Conservation (phyloP, 2,113 vertebrate species). For the Corvus moneduloides region DNA sequence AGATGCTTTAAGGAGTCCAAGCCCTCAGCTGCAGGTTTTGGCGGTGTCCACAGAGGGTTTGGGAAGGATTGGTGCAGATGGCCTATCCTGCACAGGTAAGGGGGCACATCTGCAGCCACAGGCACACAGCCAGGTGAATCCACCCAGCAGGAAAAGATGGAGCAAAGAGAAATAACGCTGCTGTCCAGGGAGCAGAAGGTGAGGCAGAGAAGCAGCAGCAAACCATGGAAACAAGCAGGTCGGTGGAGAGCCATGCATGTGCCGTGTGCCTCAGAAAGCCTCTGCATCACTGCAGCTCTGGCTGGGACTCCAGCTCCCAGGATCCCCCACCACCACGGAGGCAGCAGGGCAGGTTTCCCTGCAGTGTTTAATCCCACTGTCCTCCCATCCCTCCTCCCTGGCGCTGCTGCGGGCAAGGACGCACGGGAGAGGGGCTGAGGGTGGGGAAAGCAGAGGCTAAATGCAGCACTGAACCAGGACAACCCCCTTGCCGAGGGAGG, state of each 20-base stretch:
- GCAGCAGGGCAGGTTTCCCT: not conserved
- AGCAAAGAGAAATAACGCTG: not conserved
- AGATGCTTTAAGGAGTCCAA: not conserved
- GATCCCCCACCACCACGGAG: fast-evolving
- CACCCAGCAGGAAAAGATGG: not conserved
- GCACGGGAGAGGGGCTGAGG: not conserved
- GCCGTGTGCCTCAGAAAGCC: not conserved
- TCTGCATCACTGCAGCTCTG: not conserved
- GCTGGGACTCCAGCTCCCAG: not conserved
- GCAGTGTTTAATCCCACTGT: not conserved
- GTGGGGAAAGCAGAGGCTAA: not conserved
- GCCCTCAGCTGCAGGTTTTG: not conserved
- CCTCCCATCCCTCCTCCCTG: fast-evolving
- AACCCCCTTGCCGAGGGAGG: fast-evolving
- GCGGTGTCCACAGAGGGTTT: not conserved
- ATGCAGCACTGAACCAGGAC: fast-evolving
- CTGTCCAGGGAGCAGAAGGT: not conserved
- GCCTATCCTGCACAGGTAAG: not conserved
- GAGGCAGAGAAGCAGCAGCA: constrained; percentile 2
- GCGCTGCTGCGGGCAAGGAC: fast-evolving
- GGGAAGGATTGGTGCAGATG: not conserved
- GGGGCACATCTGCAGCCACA: not conserved
- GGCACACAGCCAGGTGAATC: not conserved
- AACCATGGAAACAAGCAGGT: not conserved
- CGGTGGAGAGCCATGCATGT: not conserved